Conservation (phyloP, 1,140 invertebrate species). For the Dinoponera quadriceps region DNA sequence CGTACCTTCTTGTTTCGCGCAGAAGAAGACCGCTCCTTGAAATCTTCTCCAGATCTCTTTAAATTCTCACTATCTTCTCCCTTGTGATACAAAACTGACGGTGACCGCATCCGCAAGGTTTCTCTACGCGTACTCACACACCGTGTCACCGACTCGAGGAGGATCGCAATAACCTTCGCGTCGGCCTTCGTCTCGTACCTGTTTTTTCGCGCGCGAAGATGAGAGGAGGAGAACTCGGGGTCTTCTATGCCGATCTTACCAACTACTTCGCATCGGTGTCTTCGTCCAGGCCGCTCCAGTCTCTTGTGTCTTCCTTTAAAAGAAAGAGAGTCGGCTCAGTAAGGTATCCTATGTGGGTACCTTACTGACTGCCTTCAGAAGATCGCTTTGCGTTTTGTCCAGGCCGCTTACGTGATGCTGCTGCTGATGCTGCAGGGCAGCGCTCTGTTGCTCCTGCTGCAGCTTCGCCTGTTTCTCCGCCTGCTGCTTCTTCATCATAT, state of each 20-base stretch:
- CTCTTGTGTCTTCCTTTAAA: constrained; percentile 76
- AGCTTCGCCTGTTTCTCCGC: constrained; percentile 93
- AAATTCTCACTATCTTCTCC: constrained; percentile 44
- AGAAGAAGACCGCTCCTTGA: constrained; percentile 9
- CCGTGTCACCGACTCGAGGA: constrained; percentile 29
- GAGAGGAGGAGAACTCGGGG: constrained; percentile 52
- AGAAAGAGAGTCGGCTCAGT: constrained; percentile 77
- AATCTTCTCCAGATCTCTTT: not conserved
- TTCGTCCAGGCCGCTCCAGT: constrained; percentile 66
- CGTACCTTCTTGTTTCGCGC: constrained; percentile 38
- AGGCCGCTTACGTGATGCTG: constrained; percentile 88
- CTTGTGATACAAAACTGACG: constrained; percentile 22
- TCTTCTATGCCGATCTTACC: constrained; percentile 57
- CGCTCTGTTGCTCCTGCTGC: constrained; percentile 86
- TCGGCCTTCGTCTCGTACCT: constrained; percentile 47
- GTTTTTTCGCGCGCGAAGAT: constrained; percentile 47
- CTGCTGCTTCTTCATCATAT: constrained; percentile 95
- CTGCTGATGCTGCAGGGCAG: constrained; percentile 88
- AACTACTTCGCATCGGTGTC: constrained; percentile 64
- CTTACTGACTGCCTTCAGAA: constrained; percentile 89
- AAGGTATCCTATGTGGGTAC: constrained; percentile 87
- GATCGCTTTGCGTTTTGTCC: constrained; percentile 88
- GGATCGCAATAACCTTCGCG: constrained; percentile 38
- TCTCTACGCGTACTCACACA: constrained; percentile 9
- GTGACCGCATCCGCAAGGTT: constrained; percentile 20